Evolutionary conservation across 1,140 invertebrate species (phyloP).

Genomic region (Papilio machaon): DNA sequence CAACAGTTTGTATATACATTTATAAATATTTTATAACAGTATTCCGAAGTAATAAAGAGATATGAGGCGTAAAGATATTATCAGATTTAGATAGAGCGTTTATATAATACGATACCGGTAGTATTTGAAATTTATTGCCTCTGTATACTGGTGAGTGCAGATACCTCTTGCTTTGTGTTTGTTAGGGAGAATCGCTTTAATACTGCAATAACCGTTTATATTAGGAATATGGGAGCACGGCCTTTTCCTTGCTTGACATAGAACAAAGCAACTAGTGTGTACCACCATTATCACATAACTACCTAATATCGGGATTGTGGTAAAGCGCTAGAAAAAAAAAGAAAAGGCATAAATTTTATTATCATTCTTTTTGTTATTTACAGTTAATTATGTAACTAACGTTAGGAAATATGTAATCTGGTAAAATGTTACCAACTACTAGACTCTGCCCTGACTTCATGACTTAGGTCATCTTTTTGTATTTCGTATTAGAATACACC

Average conservation of each 20-base stretch:
- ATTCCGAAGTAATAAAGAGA: not conserved
- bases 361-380: too few relatives aligned
- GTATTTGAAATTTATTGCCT: conserved; percentile 71
- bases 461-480: too few relatives aligned
- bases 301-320: too few relatives aligned
- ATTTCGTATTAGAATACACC: too few relatives aligned
- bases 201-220: not conserved
- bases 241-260: not conserved
- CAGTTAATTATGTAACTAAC: too few relatives aligned
- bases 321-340: too few relatives aligned
- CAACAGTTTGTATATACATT: not conserved
- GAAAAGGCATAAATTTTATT: too few relatives aligned
- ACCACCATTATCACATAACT: not conserved
- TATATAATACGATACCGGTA: conserved; percentile 67
- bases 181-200: conserved; percentile 34
- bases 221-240: not conserved
- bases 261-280: not conserved
- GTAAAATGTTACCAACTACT: too few relatives aligned
- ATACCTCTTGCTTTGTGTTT: conserved; percentile 45
- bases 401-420: too few relatives aligned
- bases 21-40: not conserved
- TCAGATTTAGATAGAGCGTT: conserved; percentile 68
- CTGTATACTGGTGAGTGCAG: conserved; percentile 67
- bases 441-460: too few relatives aligned
- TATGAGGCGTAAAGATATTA: conserved; percentile 53